Conservation (phyloP, 1,140 invertebrate genomes). For the Bacillus rossius region DNA sequence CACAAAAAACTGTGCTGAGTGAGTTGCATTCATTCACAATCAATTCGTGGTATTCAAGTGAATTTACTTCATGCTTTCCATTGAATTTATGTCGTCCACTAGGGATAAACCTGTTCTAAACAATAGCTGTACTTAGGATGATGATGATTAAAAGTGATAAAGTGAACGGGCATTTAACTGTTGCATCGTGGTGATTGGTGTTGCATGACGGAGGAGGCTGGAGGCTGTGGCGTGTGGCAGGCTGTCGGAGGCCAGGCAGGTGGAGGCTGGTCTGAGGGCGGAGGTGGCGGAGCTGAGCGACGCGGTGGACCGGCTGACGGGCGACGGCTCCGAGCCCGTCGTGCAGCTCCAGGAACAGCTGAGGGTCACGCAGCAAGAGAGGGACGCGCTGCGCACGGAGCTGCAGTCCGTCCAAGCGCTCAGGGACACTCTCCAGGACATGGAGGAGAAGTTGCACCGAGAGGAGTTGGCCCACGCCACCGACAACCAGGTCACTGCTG, state of each 20-base stretch:
- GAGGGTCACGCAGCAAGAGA: not conserved
- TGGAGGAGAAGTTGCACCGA: constrained; percentile 82
- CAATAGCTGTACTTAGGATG: no score
- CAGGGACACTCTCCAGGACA: constrained; percentile 49
- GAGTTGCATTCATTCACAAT: no score
- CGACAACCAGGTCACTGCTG: constrained; percentile 57
- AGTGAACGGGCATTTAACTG: no score
- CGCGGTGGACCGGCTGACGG: constrained; percentile 6
- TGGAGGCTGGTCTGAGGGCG: constrained; percentile 53
- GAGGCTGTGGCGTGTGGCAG: constrained; percentile 46
- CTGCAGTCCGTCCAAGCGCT: no score
- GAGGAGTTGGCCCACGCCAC: constrained; percentile 80
- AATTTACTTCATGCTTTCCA: no score
- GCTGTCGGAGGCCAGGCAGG: constrained; percentile 51
- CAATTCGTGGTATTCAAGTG: no score
- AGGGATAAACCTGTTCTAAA: no score
- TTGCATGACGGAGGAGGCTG: no score
- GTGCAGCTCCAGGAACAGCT: constrained; percentile 9
- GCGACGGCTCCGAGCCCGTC: constrained; percentile 2
- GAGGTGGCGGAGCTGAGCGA: constrained; percentile 3
- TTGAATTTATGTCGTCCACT: no score
- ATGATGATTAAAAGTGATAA: no score
- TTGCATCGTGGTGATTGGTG: no score
- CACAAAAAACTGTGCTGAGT: no score
- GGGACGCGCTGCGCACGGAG: constrained; percentile 45